Evolutionary conservation across 2,888 invertebrate genomes (phyloP).

Genomic region (Oxyteleia sp.): DNA sequence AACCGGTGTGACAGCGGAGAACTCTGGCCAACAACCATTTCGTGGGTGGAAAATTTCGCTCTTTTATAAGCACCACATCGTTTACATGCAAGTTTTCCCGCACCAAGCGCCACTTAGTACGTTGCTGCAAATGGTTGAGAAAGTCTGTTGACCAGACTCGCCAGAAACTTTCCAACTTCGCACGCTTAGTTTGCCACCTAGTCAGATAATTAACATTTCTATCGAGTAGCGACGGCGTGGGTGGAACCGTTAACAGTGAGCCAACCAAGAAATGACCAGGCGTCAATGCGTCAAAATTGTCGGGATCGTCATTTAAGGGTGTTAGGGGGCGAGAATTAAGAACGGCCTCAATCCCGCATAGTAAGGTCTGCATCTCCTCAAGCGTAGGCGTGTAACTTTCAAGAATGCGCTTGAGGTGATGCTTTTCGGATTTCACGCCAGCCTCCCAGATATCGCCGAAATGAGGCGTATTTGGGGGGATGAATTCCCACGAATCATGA

Average conservation of each 20-base stretch:
- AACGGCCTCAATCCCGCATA: slow-evolving; percentile 7
- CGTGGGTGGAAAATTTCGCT: slow-evolving; percentile 58
- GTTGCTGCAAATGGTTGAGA: slow-evolving; percentile 70
- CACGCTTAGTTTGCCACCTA: slow-evolving; percentile 71
- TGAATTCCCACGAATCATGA: background rate
- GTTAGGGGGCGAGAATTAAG: no score
- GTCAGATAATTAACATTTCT: slow-evolving; percentile 64
- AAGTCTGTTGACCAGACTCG: slow-evolving; percentile 75
- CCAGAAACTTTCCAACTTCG: slow-evolving; percentile 74
- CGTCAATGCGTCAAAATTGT: no score
- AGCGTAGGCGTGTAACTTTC: background rate
- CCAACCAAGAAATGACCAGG: no score
- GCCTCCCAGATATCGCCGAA: background rate
- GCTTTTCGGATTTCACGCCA: background rate
- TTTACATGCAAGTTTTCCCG: background rate
- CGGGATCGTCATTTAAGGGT: no score
- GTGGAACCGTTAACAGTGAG: slow-evolving; percentile 47
- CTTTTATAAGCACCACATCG: slow-evolving; percentile 55
- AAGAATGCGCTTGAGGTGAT: background rate
- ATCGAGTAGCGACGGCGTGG: slow-evolving; percentile 69
- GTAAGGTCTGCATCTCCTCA: background rate
- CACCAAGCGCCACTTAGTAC: slow-evolving; percentile 10
- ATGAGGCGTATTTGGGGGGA: background rate
- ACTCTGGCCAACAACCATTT: slow-evolving; percentile 74
- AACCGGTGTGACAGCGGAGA: background rate